These are phyloP conservation scores for Tetropium fuscum DNA, from an alignment of 2,888 invertebrate genomes.

Conservation along the genomic window DNA sequence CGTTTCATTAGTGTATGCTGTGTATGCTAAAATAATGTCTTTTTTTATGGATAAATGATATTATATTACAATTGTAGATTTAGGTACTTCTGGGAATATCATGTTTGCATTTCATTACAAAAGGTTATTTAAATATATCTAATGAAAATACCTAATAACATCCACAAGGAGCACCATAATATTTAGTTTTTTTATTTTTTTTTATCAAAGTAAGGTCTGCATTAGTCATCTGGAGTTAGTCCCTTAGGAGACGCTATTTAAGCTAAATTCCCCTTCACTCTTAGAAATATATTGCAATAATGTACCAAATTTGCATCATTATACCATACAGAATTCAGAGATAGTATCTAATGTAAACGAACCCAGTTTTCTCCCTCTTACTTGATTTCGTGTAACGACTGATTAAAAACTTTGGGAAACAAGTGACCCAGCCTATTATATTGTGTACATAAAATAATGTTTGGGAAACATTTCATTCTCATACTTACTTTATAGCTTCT, in stretches of 20 bases:
- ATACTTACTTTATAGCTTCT: too few species aligned
- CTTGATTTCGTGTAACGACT: background rate
- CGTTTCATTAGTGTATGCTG: too few species aligned
- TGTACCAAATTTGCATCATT: slow-evolving; percentile 1
- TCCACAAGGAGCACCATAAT: too few species aligned
- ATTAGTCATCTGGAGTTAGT: background rate
- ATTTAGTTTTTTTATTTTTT: background rate
- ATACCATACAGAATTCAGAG: background rate
- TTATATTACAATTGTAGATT: too few species aligned
- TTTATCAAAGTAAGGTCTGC: background rate
- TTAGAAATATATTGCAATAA: background rate
- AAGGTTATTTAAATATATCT: background rate
- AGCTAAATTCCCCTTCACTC: background rate
- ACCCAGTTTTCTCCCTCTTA: background rate
- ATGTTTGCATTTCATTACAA: too few species aligned
- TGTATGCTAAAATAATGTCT: too few species aligned
- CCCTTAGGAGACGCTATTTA: slow-evolving; percentile 1
- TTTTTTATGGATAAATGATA: too few species aligned
- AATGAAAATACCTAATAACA: too few species aligned
- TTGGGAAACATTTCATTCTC: too few species aligned
- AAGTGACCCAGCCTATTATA: background rate
- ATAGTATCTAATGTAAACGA: background rate
- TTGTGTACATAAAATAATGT: too few species aligned
- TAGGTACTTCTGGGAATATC: too few species aligned
- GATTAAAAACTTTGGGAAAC: background rate